Evolutionary conservation across 2,888 invertebrate genomes (phyloP).

Genomic region (Perizoma flavofasciatum): DNA sequence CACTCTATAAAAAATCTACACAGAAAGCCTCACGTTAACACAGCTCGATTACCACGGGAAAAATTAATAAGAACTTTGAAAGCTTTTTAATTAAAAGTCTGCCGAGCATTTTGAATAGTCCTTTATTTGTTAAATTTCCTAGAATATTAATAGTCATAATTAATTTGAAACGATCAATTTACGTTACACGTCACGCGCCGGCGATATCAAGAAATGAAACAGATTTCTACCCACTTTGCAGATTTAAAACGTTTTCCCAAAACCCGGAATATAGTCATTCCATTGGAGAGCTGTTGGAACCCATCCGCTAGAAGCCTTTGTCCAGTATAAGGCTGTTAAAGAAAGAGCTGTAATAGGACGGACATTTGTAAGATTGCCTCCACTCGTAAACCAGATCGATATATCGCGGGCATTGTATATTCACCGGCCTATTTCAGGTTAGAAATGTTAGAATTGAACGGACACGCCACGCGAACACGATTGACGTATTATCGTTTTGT

Average conservation of each 20-base stretch:
- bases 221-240: conserved; percentile 27
- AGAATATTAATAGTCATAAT: conserved; percentile 39
- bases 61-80: conserved; percentile 50
- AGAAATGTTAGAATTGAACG: conserved; percentile 55
- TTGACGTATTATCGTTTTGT: conserved; percentile 75
- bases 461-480: conserved; percentile 67
- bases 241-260: conserved; percentile 37
- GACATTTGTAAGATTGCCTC: conserved; percentile 64
- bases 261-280: conserved; percentile 33
- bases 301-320: conserved; percentile 47
- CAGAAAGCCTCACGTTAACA: conserved; percentile 16
- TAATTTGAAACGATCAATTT: conserved; percentile 39
- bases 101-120: conserved; percentile 42
- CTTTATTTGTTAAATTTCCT: conserved; percentile 42
- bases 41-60: conserved; percentile 41
- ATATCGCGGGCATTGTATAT: conserved; percentile 70
- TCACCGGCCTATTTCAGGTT: conserved; percentile 67
- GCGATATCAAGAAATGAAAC: conserved; percentile 34
- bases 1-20: conserved; percentile 5
- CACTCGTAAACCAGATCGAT: conserved; percentile 57
- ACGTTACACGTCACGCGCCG: conserved; percentile 27
- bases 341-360: conserved; percentile 57
- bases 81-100: conserved; percentile 51
- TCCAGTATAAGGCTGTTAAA: conserved; percentile 55
- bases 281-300: conserved; percentile 46